Conservation (phyloP, 2,113 vertebrate genomes). For the Rousettus leschenaultii region DNA sequence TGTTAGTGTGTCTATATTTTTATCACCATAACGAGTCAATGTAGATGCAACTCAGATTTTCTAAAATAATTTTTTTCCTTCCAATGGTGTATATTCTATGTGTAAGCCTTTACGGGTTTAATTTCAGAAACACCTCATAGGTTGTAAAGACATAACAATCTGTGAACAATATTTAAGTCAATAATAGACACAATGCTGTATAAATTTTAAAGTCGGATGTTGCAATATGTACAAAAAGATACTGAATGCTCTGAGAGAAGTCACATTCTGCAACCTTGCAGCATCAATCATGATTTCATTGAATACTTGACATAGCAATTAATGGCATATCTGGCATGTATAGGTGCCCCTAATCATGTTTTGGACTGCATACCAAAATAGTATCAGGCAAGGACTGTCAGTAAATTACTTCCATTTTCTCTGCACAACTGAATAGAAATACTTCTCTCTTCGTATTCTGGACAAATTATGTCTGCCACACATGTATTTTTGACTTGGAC, state of each 20-base stretch:
- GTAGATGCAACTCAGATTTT: not conserved
- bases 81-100: not conserved
- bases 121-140: conserved; percentile 10
- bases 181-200: conserved; percentile 39
- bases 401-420: conserved; percentile 63
- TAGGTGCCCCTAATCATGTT: conserved; percentile 19
- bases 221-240: conserved; percentile 21
- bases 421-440: conserved; percentile 43
- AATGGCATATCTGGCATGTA: conserved; percentile 43
- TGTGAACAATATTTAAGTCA: conserved; percentile 20
- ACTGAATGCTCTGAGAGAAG: not conserved
- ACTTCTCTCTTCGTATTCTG: not conserved
- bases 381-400: conserved; percentile 25
- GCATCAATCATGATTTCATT: conserved; percentile 37
- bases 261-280: not conserved
- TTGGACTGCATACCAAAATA: conserved; percentile 38
- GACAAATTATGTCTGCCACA: conserved; percentile 33
- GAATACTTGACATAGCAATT: conserved; percentile 61
- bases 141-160: conserved; percentile 46
- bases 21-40: not conserved
- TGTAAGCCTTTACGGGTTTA: not conserved
- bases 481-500: conserved; percentile 8
- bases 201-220: conserved; percentile 44
- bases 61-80: not conserved
- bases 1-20: not conserved